Evolutionary conservation across 2,888 invertebrate species (phyloP).

Genomic region (Dromius quadrimaculatus): DNA sequence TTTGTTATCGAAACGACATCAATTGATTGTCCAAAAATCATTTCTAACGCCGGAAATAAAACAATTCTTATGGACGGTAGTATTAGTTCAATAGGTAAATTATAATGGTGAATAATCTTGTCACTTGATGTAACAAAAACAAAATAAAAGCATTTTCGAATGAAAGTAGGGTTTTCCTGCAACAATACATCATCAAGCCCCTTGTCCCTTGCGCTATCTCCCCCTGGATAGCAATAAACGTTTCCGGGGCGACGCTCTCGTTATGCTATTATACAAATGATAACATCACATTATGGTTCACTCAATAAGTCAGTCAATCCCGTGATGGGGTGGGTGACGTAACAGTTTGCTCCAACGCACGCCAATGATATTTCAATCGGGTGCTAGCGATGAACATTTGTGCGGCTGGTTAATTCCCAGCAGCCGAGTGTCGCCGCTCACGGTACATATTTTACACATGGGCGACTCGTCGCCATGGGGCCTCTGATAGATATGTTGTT

Average conservation of each 20-base stretch:
- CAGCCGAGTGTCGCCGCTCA: slow-evolving; percentile 43
- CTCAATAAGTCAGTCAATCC: slow-evolving; percentile 41
- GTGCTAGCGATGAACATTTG: slow-evolving; percentile 40
- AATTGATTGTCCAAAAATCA: no score
- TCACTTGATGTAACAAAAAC: no score
- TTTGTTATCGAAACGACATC: no score
- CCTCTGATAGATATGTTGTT: slow-evolving; percentile 35
- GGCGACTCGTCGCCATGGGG: slow-evolving; percentile 42
- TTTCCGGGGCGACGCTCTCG: slow-evolving; percentile 47
- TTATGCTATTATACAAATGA: slow-evolving; percentile 49
- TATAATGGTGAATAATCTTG: no score
- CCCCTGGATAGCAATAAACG: slow-evolving; percentile 40
- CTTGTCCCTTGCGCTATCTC: not conserved
- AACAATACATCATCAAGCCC: slow-evolving; percentile 29
- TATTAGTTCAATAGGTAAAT: no score
- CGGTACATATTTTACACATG: slow-evolving; percentile 47
- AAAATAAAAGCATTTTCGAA: no score
- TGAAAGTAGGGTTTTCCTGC: no score
- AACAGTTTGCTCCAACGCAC: slow-evolving; percentile 12
- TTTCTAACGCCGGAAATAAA: no score
- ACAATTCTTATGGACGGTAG: no score
- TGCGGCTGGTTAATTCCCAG: slow-evolving; percentile 42
- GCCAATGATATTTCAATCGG: slow-evolving; percentile 46
- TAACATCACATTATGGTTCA: slow-evolving; percentile 48
- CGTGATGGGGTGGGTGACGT: not conserved